A percentile compares a stretch with the other conserved stretches of the same genome.
These are phyloP conservation scores for Halocaridina rubra DNA, from an alignment of 2,888 invertebrate species.

Conservation along the genomic window DNA sequence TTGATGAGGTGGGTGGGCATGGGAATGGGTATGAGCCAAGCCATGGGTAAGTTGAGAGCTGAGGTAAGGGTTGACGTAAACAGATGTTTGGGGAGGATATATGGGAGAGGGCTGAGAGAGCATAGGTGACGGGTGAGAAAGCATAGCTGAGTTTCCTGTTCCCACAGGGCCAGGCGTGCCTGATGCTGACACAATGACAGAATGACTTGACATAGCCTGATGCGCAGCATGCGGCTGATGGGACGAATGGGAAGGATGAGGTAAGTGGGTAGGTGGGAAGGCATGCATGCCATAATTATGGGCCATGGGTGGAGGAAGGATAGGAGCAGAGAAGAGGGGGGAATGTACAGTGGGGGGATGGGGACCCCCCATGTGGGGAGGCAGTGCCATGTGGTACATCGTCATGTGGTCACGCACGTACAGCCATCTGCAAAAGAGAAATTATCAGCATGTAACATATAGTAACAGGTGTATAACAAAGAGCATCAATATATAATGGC, in stretches of 20 bases:
- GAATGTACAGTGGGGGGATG: conserved; percentile 58
- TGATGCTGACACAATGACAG: conserved; percentile 21
- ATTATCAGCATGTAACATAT: neutral
- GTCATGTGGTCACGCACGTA: conserved; percentile 57
- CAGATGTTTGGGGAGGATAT: conserved; percentile 41
- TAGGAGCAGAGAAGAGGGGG: conserved; percentile 39
- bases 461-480: too few relatives aligned
- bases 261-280: conserved; percentile 31
- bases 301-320: conserved; percentile 48
- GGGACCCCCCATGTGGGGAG: conserved; percentile 60
- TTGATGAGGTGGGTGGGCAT: conserved; percentile 43
- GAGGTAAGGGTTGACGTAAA: conserved; percentile 60
- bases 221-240: conserved; percentile 18
- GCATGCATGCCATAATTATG: conserved; percentile 51
- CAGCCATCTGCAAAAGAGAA: conserved; percentile 33
- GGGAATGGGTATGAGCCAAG: conserved; percentile 24
- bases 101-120: conserved; percentile 46
- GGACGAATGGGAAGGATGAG: conserved; percentile 22
- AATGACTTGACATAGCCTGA: neutral
- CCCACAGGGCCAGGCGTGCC: conserved; percentile 28
- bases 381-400: conserved; percentile 60
- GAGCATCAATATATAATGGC: too few relatives aligned
- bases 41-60: conserved; percentile 29
- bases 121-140: conserved; percentile 49
- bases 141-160: conserved; percentile 46